Conservation (phyloP, 2,888 invertebrate species). For the Rhagophthalmus giganteus region DNA sequence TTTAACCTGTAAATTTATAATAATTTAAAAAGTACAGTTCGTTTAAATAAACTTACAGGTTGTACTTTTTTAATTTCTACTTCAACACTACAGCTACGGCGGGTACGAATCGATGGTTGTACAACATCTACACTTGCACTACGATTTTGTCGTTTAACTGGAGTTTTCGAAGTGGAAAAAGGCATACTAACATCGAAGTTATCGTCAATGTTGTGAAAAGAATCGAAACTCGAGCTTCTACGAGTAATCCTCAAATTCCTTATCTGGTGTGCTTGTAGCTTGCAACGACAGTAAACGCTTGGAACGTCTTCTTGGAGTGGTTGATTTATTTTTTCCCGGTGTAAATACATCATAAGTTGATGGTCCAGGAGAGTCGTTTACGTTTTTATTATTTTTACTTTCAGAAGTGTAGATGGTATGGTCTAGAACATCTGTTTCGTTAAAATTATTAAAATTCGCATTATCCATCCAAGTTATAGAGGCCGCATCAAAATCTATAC, state of each 20-base stretch:
- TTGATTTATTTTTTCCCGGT: too few species aligned
- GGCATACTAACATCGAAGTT: too few species aligned
- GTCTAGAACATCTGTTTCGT: too few species aligned
- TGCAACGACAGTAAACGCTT: constrained; percentile 13
- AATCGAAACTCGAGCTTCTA: not conserved
- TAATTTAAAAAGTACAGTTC: too few species aligned
- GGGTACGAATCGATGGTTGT: not conserved
- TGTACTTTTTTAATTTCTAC: not conserved
- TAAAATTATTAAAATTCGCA: too few species aligned
- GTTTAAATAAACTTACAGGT: too few species aligned
- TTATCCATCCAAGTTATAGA: too few species aligned
- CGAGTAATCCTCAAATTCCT: not conserved
- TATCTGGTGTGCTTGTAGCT: not conserved
- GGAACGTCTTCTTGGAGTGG: constrained; percentile 11
- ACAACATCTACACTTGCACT: constrained; percentile 22
- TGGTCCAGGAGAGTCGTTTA: constrained; percentile 38
- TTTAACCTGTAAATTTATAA: not conserved
- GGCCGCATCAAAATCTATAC: too few species aligned
- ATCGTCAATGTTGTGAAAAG: too few species aligned
- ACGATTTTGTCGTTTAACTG: constrained; percentile 6
- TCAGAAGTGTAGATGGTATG: too few species aligned
- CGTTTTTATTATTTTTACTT: too few species aligned
- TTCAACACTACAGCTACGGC: not conserved
- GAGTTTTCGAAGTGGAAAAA: too few species aligned
- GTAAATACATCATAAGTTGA: not conserved